Evolutionary conservation across 2,113 vertebrate species (phyloP), one percentile per base, ranked within the genome.

Genomic region (Microcebus ravelobensis): DNA sequence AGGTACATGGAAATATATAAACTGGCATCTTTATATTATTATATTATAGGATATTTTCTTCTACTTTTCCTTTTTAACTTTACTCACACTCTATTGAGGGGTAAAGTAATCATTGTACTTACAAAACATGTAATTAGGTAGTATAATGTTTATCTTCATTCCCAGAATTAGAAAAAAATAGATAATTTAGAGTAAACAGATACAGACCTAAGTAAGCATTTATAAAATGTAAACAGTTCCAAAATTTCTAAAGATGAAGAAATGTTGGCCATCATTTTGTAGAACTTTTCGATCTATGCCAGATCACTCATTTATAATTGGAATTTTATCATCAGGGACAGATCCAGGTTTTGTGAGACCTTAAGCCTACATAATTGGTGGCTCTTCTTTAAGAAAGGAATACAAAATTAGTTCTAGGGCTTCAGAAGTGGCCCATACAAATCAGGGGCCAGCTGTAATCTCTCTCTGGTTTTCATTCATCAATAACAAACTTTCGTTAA

Each of bases 401-500:
- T 45, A 12, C 12, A 91, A 91, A 96, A 77, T 70, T 67, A 85
- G 34, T 59, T 70, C 77, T 57, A 55, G 70, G 10, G 42, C 31
- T 27, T 92, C 27, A 15, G 5, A 80, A 57, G 67, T n/a, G 67
- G 57, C 15, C n/a, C 13, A 1, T 31, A 21, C n/a, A 87, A 63
- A 29, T 20, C 36, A 95, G 4, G 5, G 25, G 15, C 31, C 48
- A 55, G 52, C 52, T 6, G 23, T 63, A 45, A 90, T 92, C 18
- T 77, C 71, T 36, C 59, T 95, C 91, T 74, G 82, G 63, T 84
- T 94, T 84, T 70, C 88, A 59, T 96, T 87, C 95, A 95, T 87
- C 77, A 96, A 81, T 95, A 96, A 96, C 27, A 91, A 89, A 5
- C 55, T 95, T 86, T 86, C 88, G 94, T 96, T 97, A 97, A 91